Percentiles rank a stretch among this genome's conserved stretches.
Conservation (phyloP, 2,888 invertebrate genomes). For the Podotricha telesiphe region DNA sequence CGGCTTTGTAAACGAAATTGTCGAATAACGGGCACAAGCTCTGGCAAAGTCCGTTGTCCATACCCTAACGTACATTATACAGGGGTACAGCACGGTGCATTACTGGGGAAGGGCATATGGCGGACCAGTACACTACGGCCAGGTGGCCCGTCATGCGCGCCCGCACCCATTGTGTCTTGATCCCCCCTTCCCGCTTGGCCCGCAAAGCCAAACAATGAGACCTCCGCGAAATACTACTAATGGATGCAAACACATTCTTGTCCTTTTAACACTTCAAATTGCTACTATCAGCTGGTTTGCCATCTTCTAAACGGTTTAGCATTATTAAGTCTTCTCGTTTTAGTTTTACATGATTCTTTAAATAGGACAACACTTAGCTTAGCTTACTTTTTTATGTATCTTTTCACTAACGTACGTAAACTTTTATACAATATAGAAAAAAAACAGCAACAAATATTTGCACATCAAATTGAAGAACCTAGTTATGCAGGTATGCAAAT, state of each 20-base stretch:
- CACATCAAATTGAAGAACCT: not conserved
- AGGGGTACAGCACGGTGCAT: conserved; percentile 45
- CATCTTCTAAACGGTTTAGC: conserved; percentile 32
- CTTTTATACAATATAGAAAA: not conserved
- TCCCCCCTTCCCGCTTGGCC: conserved; percentile 51
- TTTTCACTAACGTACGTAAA: not conserved
- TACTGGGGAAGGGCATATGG: conserved; percentile 70
- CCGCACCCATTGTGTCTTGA: conserved; percentile 75
- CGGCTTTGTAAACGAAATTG: conserved; percentile 30
- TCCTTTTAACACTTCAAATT: conserved; percentile 46
- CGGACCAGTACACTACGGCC: conserved; percentile 76
- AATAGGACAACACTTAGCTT: not conserved
- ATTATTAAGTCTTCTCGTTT: conserved; percentile 19
- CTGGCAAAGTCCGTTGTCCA: conserved; percentile 27
- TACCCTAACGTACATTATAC: conserved; percentile 32
- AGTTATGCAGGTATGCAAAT: not conserved
- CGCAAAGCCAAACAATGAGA: conserved; percentile 55
- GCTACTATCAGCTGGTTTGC: conserved; percentile 42
- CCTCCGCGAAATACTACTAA: conserved; percentile 62
- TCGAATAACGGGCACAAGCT: conserved; percentile 29
- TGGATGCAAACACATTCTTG: conserved; percentile 43
- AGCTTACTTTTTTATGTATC: not conserved
- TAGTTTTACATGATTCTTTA: not conserved
- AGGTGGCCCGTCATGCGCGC: conserved; percentile 82
- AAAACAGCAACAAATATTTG: too few species aligned